Base-by-base conservation (phyloP, 35 echinoderm and acorn worm species). In the Eucidaris tribuloides region DNA sequence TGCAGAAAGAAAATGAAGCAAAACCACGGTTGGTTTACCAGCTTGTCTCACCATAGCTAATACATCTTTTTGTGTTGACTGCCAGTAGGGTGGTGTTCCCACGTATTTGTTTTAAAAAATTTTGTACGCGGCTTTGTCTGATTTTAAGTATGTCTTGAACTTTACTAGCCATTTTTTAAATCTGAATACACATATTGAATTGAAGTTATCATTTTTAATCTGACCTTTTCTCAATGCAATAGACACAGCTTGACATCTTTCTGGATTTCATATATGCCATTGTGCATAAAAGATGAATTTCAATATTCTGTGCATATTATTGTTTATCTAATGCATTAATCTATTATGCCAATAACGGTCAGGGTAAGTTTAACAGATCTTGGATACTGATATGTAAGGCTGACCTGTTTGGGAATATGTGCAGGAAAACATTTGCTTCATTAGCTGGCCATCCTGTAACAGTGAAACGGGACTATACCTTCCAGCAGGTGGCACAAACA, bases 271-370 rank as follows among this genome's bases (percentile, higher is more conserved):
- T 49, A 79, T 33, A 81, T 19, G 72, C 31, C n/a, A 85, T 44
- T 91, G 89, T 38, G 89, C 89, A 80, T 79, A 91, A 71, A 91
- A 91, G 25, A 90, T 90, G 25, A 48, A 91, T 39, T n/a, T 85
- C 68, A 49, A 71, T 60, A 58, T 79, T 85, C 39, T 63, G 44
- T 0, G 89, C 68, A 86, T 85, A 91, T 71, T 81, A n/a, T n/a
- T 83, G 35, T 83, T 84, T 32, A 78, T 56, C 3, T 46, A 65
- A 82, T 63, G 44, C 42, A 89, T 54, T 45, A 89, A 59, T 80
- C 87, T 62, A 45, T 42, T 68, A 22, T 82, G 58, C 11, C 82
- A 59, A 60, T 89, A 89, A 22, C 61, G 18, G 17, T 37, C 27
- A 30, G n/a, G n/a, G 88, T 77, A 43, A 90, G 6, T 84, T 62